These are phyloP conservation scores for Zaprionus inermis DNA, from an alignment of 1,140 invertebrate species.

Conservation along the genomic window DNA sequence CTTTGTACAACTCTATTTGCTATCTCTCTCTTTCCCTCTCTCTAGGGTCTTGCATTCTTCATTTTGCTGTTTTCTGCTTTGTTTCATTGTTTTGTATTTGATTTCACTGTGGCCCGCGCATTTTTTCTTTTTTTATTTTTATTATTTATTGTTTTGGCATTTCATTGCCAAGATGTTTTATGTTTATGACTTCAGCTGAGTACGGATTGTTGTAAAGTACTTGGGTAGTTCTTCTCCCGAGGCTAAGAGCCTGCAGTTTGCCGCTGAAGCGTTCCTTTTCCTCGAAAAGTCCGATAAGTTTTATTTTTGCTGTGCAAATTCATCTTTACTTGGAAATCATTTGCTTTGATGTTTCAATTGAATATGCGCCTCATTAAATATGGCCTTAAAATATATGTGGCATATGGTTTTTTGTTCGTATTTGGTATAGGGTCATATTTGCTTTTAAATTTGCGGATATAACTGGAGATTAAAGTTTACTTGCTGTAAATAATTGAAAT, in stretches of 20 bases:
- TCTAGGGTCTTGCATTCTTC: not conserved
- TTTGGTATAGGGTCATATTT: not conserved
- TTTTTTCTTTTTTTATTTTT: slow-evolving; percentile 68
- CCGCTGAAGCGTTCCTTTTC: too few species aligned
- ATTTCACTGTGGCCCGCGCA: slow-evolving; percentile 27
- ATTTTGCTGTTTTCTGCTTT: slow-evolving; percentile 3
- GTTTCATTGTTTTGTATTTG: slow-evolving; percentile 20
- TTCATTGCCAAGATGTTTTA: slow-evolving; percentile 69
- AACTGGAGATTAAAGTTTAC: not conserved
- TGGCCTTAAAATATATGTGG: not conserved
- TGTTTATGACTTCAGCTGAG: slow-evolving; percentile 60
- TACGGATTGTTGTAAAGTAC: slow-evolving; percentile 51
- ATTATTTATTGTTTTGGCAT: slow-evolving; percentile 78
- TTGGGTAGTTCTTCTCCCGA: not conserved
- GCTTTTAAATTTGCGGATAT: not conserved
- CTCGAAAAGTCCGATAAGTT: not conserved
- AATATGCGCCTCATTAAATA: not conserved
- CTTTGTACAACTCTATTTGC: slow-evolving; percentile 45
- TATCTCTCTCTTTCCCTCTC: not conserved
- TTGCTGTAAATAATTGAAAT: too few species aligned
- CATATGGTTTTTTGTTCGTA: not conserved
- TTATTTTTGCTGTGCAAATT: not conserved
- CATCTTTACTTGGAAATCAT: not conserved
- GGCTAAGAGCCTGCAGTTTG: not conserved
- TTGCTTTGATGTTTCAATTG: not conserved